Evolutionary conservation across 2,888 invertebrate genomes (phyloP).

Genomic region (Dynastes maya): DNA sequence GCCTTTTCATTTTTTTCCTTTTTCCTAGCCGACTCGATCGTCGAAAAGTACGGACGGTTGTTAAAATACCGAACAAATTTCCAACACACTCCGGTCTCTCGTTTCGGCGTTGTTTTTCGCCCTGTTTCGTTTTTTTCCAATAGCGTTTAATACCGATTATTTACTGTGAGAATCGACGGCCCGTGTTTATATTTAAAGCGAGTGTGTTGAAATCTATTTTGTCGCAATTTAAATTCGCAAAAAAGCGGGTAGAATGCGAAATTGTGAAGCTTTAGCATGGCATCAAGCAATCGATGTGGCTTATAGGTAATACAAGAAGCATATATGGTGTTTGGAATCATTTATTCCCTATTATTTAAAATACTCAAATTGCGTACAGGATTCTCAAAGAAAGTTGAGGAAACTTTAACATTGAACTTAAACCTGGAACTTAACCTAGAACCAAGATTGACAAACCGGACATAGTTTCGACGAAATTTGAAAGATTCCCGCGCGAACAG

Average conservation of each 20-base stretch:
- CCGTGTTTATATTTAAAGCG: neutral
- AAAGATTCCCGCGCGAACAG: no score
- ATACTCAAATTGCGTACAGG: no score
- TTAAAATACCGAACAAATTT: neutral
- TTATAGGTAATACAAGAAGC: neutral
- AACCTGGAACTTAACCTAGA: no score
- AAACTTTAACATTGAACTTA: no score
- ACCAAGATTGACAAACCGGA: no score
- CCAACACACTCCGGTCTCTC: neutral
- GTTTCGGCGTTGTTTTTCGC: neutral
- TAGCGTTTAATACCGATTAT: neutral
- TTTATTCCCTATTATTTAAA: neutral
- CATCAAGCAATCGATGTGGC: neutral
- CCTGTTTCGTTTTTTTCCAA: neutral
- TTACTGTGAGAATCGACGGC: neutral
- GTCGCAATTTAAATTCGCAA: no score
- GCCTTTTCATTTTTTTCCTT: neutral
- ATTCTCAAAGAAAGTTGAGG: no score
- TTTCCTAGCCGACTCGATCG: neutral
- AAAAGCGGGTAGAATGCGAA: neutral
- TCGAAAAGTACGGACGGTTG: neutral
- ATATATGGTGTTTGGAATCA: neutral
- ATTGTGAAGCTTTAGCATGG: neutral
- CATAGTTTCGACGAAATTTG: no score
- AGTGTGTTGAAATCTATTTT: no score